Evolutionary conservation across 2,888 invertebrate species (phyloP).

Genomic region (Macroteleia sp.): DNA sequence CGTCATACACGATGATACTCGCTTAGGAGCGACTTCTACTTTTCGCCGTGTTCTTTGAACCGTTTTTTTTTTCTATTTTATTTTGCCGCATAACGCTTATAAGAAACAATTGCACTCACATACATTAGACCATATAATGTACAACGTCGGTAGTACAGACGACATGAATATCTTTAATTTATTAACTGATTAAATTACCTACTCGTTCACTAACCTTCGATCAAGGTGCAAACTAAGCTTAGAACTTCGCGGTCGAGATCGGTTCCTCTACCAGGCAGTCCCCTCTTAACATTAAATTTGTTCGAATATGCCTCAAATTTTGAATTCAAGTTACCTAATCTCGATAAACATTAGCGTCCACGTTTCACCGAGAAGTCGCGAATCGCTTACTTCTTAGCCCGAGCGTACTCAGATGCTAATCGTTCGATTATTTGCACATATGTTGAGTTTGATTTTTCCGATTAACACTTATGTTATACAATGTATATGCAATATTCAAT

Average conservation of each 20-base stretch:
- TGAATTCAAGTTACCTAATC: slow-evolving; percentile 30
- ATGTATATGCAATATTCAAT: slow-evolving; percentile 47
- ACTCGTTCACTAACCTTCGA: slow-evolving; percentile 69
- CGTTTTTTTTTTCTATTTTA: slow-evolving; percentile 14
- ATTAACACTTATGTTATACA: slow-evolving; percentile 54
- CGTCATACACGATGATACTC: slow-evolving; percentile 45
- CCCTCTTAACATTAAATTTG: slow-evolving; percentile 7
- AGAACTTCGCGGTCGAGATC: slow-evolving; percentile 68
- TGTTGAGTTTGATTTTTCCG: slow-evolving; percentile 21
- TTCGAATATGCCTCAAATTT: slow-evolving; percentile 8
- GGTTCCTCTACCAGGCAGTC: slow-evolving; percentile 37
- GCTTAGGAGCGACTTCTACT: slow-evolving; percentile 37
- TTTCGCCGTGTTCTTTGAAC: slow-evolving; percentile 34
- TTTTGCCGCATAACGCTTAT: slow-evolving; percentile 36
- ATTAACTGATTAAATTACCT: slow-evolving; percentile 74
- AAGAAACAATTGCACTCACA: slow-evolving; percentile 68
- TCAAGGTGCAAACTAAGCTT: slow-evolving; percentile 69
- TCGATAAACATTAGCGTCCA: slow-evolving; percentile 14
- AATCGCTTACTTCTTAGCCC: slow-evolving; percentile 13
- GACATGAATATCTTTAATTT: slow-evolving; percentile 73
- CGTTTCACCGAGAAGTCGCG: slow-evolving; percentile 7
- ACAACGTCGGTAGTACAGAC: slow-evolving; percentile 77
- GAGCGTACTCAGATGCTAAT: slow-evolving; percentile 1
- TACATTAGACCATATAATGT: slow-evolving; percentile 69
- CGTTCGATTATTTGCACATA: not conserved